Percentiles rank a stretch among this genome's conserved stretches.
Evolutionary conservation across 37 sponge, comb jelly and placozoan genomes (phyloP).

Genomic region (Petrosia ficiformis): DNA sequence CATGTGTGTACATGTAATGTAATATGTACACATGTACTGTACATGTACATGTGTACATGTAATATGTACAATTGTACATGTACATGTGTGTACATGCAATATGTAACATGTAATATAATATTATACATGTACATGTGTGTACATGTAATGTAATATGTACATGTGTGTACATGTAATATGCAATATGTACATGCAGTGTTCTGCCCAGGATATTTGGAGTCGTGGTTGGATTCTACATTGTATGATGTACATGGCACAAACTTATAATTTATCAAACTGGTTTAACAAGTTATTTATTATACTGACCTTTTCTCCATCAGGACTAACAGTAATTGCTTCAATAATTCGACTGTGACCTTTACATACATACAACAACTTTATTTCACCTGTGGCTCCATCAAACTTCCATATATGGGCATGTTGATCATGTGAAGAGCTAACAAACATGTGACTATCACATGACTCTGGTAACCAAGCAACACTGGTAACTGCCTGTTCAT

Average conservation of each 20-base stretch:
- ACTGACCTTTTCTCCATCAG: conserved; percentile 36
- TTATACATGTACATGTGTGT: background rate
- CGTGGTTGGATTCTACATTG: too few relatives aligned
- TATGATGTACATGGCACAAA: too few relatives aligned
- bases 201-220: too few relatives aligned
- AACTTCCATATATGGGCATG: conserved; percentile 64
- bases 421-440: conserved; percentile 84
- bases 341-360: conserved; percentile 83
- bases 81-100: too few relatives aligned
- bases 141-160: too few relatives aligned
- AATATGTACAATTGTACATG: too few relatives aligned
- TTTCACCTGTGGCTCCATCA: background rate
- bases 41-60: too few relatives aligned
- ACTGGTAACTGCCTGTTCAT: conserved; percentile 57
- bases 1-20: too few relatives aligned
- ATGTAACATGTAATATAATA: background rate
- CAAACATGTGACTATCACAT: conserved; percentile 16
- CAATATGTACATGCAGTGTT: background rate
- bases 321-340: conserved; percentile 59
- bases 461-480: conserved; percentile 54
- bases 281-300: too few relatives aligned
- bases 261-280: too few relatives aligned
- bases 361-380: conserved; percentile 24
- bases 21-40: too few relatives aligned
- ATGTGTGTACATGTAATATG: too few relatives aligned